phyloP scores from a whole-genome alignment of 1,140 invertebrate genomes.

The Brachionus calyciflorus region DNA sequence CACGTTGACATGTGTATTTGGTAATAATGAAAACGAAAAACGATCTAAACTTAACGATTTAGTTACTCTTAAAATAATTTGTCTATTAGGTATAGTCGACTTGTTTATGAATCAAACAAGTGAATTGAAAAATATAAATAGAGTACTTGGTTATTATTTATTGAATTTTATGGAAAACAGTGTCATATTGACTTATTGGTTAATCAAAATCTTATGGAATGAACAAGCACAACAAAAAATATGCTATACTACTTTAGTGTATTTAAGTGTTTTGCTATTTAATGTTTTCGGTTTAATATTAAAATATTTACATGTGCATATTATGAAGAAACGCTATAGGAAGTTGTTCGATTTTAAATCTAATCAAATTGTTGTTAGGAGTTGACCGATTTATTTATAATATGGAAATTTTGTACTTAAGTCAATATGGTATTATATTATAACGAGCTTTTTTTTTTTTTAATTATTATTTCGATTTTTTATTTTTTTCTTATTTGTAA shows the following conservation, averaged over 20 bases:
- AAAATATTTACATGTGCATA: conserved; percentile 37
- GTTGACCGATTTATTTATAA: too few species aligned
- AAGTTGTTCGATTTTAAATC: neutral
- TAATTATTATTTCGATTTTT: too few species aligned
- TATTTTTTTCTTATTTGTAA: too few species aligned
- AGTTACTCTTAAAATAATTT: neutral
- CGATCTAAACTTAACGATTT: neutral
- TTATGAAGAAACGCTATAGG: conserved; percentile 14
- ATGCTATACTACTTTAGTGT: conserved; percentile 10
- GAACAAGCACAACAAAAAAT: conserved; percentile 5
- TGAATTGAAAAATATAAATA: neutral
- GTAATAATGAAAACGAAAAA: neutral
- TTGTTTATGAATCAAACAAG: conserved; percentile 22
- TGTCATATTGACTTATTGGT: conserved; percentile 9
- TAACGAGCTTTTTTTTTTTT: too few species aligned
- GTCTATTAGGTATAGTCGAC: conserved; percentile 12
- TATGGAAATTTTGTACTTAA: too few species aligned
- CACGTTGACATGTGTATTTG: neutral
- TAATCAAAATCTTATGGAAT: neutral
- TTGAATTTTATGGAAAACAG: conserved; percentile 18
- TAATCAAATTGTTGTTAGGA: too few species aligned
- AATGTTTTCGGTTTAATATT: conserved; percentile 33
- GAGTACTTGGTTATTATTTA: conserved; percentile 9
- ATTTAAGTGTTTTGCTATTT: conserved; percentile 28
- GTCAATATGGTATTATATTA: too few species aligned